phyloP scores from a whole-genome alignment of 2,797 vertebrate genomes.

The Monodelphis domestica region DNA sequence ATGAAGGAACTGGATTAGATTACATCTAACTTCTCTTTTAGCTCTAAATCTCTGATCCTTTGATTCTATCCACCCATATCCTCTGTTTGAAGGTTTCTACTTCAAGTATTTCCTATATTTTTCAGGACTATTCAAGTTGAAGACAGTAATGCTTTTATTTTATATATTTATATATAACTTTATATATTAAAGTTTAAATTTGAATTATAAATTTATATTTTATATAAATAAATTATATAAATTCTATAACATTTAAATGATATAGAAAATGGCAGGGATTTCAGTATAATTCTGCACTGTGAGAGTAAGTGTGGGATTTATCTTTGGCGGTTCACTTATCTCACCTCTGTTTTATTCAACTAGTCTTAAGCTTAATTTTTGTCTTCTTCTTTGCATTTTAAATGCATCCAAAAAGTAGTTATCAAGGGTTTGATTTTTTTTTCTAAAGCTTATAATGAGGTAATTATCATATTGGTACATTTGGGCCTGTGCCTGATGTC shows the following conservation, averaged over 20 bases:
- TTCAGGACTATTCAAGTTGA: not conserved
- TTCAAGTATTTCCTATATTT: not conserved
- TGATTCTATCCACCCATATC: not conserved
- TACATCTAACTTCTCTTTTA: not conserved
- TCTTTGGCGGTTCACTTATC: not conserved
- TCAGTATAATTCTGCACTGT: not conserved
- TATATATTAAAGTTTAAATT: not conserved
- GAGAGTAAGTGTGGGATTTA: not conserved
- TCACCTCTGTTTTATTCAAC: not conserved
- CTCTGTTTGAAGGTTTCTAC: not conserved
- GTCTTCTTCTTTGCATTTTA: constrained; percentile 50
- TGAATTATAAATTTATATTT: not conserved
- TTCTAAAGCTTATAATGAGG: constrained; percentile 36
- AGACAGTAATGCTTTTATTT: not conserved
- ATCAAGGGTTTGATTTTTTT: not conserved
- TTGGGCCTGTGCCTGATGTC: constrained; percentile 56
- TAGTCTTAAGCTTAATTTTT: not conserved
- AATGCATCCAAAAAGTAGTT: constrained; percentile 26
- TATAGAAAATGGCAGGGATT: not conserved
- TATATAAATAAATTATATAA: not conserved
- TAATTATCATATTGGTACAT: constrained; percentile 13
- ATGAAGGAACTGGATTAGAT: not conserved
- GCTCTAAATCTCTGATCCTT: not conserved
- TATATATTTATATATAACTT: too few relatives aligned
- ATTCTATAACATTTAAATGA: not conserved